phyloP scores from a whole-genome alignment of 1,140 invertebrate species.

The Nilaparvata lugens region DNA sequence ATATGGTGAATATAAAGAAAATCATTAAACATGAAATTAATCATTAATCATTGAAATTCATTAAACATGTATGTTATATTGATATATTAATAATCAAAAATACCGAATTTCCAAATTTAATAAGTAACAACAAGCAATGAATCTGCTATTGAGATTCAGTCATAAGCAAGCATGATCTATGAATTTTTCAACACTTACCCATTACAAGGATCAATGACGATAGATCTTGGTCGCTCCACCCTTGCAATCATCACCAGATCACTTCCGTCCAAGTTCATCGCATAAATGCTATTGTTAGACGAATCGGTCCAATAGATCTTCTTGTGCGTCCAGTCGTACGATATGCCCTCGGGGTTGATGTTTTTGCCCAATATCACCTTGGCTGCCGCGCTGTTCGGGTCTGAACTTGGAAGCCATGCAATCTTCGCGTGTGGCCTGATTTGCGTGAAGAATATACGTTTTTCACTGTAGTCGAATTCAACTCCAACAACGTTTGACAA shows the following conservation, averaged over 20 bases:
- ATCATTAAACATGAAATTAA: too few species aligned
- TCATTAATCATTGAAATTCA: too few species aligned
- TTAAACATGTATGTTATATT: too few species aligned
- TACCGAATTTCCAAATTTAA: too few species aligned
- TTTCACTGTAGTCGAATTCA: conserved; percentile 88
- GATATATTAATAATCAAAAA: too few species aligned
- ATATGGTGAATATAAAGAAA: too few species aligned
- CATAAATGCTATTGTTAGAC: conserved; percentile 87
- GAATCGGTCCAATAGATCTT: conserved; percentile 97
- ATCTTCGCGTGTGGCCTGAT: conserved; percentile 85
- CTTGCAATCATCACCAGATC: conserved; percentile 88
- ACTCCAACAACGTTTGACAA: conserved; percentile 94
- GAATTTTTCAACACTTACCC: conserved; percentile 42
- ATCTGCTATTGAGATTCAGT: too few species aligned
- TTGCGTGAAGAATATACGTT: conserved; percentile 82
- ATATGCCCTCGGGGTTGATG: conserved; percentile 91
- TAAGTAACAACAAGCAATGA: too few species aligned
- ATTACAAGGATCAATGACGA: conserved; percentile 94
- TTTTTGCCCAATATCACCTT: conserved; percentile 67
- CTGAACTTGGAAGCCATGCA: conserved; percentile 61
- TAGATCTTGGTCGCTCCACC: conserved; percentile 86
- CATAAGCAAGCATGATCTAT: too few species aligned
- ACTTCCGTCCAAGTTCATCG: conserved; percentile 83
- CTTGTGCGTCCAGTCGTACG: conserved; percentile 93
- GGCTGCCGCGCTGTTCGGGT: conserved; percentile 50